Base-by-base conservation (phyloP, 2,888 invertebrate species). In the Globia sparganii region DNA sequence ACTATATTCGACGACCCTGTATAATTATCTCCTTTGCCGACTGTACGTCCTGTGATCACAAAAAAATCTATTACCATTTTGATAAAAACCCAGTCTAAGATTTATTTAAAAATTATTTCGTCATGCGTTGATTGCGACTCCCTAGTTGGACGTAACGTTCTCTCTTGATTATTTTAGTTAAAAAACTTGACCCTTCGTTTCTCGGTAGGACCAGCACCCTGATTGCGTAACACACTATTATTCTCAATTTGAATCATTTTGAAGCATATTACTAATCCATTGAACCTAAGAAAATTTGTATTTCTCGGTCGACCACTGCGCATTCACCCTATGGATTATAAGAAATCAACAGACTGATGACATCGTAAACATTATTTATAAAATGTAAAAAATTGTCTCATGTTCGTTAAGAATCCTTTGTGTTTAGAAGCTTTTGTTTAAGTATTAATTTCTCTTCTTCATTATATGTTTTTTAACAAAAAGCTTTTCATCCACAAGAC, bases 401-500 rank as follows among this genome's bases (percentile, higher is more conserved):
- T 82, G 21, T 69, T 76, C 72, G 78, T 72, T 65, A 15, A 25
- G 62, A 69, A 77, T 81, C 82, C 78, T 81, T 77, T 80, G 78
- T 80, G 67, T 66, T 40, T 56, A 56, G 65, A 2, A 15, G n/a
- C 40, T 74, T 80, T 75, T 64, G 75, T 65, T 68, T 11, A n/a
- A n/a, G n/a, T n/a, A 34, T 43, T 43, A 9, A 78, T 78, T 78
- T 79, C 72, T 43, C 49, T 64, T 67, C 11, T 34, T 49, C 15
- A 15, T n/a, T n/a, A n/a, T 25, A 67, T 31, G 28, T 43, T 43
- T 43, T 15, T 43, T 43, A 15, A 4, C 4, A 43, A 43, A 15
- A 15, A 43, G 43, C 4, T 15, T 43, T 43, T 43, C 43, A 43
- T 43, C 4, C 43, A 43, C 4, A 43, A 43, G 43, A 43, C 43